Conservation (phyloP, 2,113 vertebrate genomes). For the Neotoma lepida region DNA sequence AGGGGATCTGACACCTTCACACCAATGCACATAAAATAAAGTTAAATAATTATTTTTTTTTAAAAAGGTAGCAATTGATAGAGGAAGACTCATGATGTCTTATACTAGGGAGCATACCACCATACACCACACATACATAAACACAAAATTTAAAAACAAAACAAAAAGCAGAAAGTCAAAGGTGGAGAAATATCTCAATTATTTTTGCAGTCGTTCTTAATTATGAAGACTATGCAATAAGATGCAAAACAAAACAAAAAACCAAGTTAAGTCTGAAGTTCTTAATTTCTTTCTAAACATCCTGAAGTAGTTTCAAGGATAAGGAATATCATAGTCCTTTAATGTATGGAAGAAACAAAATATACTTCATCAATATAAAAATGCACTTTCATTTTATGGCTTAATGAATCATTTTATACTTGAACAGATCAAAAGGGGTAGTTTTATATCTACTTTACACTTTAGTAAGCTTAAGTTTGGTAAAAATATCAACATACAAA, state of each 20-base stretch:
- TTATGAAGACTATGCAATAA: slow-evolving; percentile 18
- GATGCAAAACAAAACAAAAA: neutral
- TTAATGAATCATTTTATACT: slow-evolving; percentile 26
- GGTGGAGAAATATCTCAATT: neutral
- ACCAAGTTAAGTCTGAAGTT: neutral
- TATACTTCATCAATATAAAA: neutral
- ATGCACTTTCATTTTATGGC: neutral
- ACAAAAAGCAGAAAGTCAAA: neutral
- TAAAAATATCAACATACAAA: slow-evolving; percentile 55
- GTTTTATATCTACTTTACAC: slow-evolving; percentile 11
- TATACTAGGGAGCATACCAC: neutral
- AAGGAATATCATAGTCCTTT: neutral
- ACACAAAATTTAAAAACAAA: neutral
- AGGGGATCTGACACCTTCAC: too few relatives aligned
- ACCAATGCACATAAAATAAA: too few relatives aligned
- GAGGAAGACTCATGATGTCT: neutral
- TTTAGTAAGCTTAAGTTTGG: slow-evolving; percentile 2
- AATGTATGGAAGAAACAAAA: neutral
- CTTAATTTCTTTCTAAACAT: neutral
- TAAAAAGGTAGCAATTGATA: neutral
- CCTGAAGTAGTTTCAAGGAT: neutral
- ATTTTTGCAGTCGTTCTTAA: slow-evolving; percentile 30
- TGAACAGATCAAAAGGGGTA: slow-evolving; percentile 38
- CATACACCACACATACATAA: neutral
- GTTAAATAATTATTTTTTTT: too few relatives aligned